Conservation (phyloP, 2,797 vertebrate species). For the Acanthornis magna region DNA sequence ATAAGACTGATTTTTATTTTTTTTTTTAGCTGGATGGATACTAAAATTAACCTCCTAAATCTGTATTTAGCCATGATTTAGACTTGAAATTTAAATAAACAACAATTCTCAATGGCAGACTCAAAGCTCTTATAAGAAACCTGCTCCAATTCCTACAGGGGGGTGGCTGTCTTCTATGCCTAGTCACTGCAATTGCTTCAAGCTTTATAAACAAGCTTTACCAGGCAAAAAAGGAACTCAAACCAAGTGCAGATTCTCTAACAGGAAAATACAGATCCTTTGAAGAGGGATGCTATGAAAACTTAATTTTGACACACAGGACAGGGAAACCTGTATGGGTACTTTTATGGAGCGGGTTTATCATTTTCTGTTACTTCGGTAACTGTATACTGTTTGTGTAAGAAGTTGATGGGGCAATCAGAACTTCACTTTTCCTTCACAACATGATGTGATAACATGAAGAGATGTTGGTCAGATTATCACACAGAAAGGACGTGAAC, state of each 20-base stretch:
- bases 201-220: background rate
- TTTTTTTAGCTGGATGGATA: background rate
- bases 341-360: background rate
- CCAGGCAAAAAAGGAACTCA: background rate
- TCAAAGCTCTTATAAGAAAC: background rate
- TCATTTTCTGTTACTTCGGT: background rate
- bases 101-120: background rate
- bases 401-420: background rate
- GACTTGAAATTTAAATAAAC: background rate
- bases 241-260: background rate
- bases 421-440: background rate
- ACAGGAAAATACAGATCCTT: background rate
- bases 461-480: background rate
- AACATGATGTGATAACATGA: accelerated
- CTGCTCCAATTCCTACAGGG: background rate
- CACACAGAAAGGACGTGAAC: background rate
- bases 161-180: background rate
- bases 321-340: background rate
- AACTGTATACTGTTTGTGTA: background rate
- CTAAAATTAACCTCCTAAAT: background rate
- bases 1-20: background rate
- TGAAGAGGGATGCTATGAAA: background rate
- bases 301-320: background rate
- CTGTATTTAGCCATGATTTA: background rate
- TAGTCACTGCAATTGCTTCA: background rate